Base-by-base conservation (phyloP, 1,140 invertebrate genomes). In the Neuroterus valhalla region DNA sequence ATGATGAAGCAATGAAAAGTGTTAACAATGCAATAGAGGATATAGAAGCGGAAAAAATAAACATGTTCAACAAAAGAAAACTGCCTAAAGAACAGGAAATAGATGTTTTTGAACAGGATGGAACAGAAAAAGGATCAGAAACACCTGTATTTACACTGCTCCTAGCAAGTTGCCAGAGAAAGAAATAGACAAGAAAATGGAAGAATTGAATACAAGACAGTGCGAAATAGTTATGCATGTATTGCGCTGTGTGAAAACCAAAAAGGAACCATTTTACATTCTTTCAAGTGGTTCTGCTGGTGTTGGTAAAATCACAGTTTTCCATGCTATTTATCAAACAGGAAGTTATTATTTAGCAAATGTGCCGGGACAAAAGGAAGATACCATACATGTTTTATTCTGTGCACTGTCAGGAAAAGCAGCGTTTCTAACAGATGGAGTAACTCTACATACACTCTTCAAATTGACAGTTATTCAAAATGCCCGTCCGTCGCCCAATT, bases 401-500 rank as follows among this genome's bases (percentile, higher is more conserved):
- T 75, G 79, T 66, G 85, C 85, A 23, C 77, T 79, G 50, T 68
- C 72, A 6, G 86, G 87, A 11, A 87, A 86, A 78, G 87, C 87
- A n/a, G 86, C 87, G 10, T 81, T 79, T 71, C 67, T 80, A 42
- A 83, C 88, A 23, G 71, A 55, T 66, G 87, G 87, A 15, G 75
- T 80, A 21, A 88, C 86, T 12, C 31, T 88, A 15, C 86, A 88
- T 66, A 76, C 75, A 31, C 80, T 84, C 14, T 86, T 88, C 74
- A 69, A 70, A 48, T 76, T 89, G 17, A 84, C 85, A 12, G 70
- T 82, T 4, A 8, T 19, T 3, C 48, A 50, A 50, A 76, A 73
- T 62, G 79, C 84, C 68, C 76, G 72, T 21, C 12, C 52, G 42
- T 66, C 77, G 19, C 31, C 48, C 38, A 21, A 52, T 12, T 69